phyloP scores from a whole-genome alignment of 2,888 invertebrate genomes.

The Caenorhabditis sulstoni region DNA sequence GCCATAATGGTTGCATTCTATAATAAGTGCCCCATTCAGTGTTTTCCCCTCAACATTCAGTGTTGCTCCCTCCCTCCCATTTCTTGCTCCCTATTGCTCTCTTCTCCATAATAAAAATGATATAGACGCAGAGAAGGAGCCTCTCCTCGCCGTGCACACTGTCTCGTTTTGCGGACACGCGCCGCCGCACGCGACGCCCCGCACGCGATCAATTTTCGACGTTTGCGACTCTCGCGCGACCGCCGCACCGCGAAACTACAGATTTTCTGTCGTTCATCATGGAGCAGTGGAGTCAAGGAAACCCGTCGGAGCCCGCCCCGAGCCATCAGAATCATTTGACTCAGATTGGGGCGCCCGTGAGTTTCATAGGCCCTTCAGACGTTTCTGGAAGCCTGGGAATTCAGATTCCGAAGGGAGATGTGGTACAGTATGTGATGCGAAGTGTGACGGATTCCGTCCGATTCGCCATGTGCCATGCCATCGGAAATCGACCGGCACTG shows the following conservation, averaged over 20 bases:
- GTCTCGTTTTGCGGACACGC: conserved; percentile 32
- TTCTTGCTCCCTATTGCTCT: conserved; percentile 14
- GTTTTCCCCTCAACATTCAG: background rate
- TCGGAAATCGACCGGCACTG: conserved; percentile 49
- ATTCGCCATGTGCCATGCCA: conserved; percentile 58
- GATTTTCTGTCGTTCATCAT: conserved; percentile 1
- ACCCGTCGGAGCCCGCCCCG: background rate
- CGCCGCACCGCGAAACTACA: background rate
- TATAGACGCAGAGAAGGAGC: conserved; percentile 13
- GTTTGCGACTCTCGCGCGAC: conserved; percentile 23
- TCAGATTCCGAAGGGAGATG: conserved; percentile 10
- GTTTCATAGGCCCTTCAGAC: background rate
- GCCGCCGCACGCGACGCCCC: conserved; percentile 59
- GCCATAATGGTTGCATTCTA: conserved; percentile 36
- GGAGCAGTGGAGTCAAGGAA: conserved; percentile 31
- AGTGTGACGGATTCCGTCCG: conserved; percentile 57
- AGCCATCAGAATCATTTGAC: conserved; percentile 2
- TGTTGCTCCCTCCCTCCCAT: conserved; percentile 3
- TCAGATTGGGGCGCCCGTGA: conserved; percentile 1
- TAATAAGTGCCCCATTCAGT: background rate
- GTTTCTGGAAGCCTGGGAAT: background rate
- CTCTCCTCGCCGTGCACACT: conserved; percentile 5
- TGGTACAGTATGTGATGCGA: conserved; percentile 33
- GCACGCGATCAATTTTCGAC: conserved; percentile 52
- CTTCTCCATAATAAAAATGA: conserved; percentile 33